These are phyloP conservation scores for Amphilophus citrinellus DNA, from an alignment of 2,113 vertebrate genomes.

Conservation along the genomic window DNA sequence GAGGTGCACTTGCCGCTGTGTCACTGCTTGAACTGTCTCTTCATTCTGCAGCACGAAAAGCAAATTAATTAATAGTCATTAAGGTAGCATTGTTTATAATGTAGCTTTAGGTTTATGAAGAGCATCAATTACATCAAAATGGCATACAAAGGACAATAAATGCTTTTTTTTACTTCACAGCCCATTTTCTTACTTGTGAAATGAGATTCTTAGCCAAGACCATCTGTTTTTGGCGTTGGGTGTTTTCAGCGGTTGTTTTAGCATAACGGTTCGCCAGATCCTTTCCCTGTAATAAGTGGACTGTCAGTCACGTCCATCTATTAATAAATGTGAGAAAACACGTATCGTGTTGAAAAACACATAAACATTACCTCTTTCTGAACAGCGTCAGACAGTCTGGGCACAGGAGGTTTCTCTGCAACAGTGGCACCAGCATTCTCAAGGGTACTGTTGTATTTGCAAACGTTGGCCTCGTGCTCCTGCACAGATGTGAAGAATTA, in stretches of 20 bases:
- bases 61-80: background rate
- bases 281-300: constrained; percentile 83
- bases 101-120: background rate
- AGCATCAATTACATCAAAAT: background rate
- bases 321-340: background rate
- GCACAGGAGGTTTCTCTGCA: constrained; percentile 76
- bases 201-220: constrained; percentile 85
- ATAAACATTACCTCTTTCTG: constrained; percentile 85
- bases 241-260: constrained; percentile 83
- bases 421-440: constrained; percentile 71
- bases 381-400: constrained; percentile 85
- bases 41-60: constrained; percentile 84
- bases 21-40: constrained; percentile 78
- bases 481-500: constrained; percentile 61
- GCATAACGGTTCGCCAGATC: constrained; percentile 83
- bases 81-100: background rate
- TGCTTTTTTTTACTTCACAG: background rate
- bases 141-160: background rate
- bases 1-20: constrained; percentile 76
- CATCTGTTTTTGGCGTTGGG: constrained; percentile 87
- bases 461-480: constrained; percentile 88
- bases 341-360: background rate
- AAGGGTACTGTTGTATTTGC: constrained; percentile 88
- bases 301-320: background rate
- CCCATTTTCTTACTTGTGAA: constrained; percentile 82